Evolutionary conservation across 2,797 vertebrate species (phyloP).

Genomic region (Urocyon cinereoargenteus): DNA sequence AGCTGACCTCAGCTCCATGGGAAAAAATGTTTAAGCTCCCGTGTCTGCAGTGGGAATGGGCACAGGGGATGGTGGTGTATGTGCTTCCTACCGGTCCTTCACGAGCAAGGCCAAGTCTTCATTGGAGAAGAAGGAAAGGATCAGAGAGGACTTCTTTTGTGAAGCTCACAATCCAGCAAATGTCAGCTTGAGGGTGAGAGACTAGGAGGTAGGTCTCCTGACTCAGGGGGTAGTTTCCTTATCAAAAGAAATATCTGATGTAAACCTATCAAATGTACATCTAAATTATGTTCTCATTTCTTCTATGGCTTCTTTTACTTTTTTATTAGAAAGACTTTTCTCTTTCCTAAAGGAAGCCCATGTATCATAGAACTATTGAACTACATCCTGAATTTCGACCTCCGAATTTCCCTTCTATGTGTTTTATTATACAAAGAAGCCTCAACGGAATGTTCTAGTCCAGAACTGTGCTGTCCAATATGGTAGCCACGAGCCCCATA

Average conservation of each 20-base stretch:
- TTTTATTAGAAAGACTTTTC: background rate
- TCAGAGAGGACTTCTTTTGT: background rate
- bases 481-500: background rate
- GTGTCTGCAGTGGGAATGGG: background rate
- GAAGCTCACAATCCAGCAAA: background rate
- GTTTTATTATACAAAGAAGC: background rate
- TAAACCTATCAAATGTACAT: background rate
- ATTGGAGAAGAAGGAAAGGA: background rate
- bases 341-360: background rate
- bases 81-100: background rate
- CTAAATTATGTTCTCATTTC: background rate
- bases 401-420: background rate
- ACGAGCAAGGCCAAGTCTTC: background rate
- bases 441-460: background rate
- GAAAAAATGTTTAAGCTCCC: background rate
- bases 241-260: background rate
- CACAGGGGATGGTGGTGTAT: background rate
- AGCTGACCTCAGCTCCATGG: background rate
- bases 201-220: background rate
- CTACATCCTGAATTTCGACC: background rate
- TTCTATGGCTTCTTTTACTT: background rate
- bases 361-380: background rate
- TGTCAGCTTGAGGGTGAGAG: background rate
- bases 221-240: background rate
- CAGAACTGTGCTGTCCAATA: background rate